Evolutionary conservation across 2,113 vertebrate species (phyloP), one percentile per base, ranked within the genome.

Genomic region (Zeus faber): DNA sequence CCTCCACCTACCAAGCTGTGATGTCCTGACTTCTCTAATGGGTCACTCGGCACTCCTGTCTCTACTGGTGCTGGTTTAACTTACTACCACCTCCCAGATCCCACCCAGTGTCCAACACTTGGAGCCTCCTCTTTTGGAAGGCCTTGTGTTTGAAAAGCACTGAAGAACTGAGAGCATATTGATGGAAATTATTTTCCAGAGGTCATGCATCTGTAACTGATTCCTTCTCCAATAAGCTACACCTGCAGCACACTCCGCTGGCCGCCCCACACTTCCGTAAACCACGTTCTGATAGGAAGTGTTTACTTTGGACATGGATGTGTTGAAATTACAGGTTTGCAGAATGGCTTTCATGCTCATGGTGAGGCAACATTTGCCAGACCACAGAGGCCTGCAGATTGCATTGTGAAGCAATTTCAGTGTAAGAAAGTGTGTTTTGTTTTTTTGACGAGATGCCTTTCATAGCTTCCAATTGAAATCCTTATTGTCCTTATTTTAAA

Each of bases 1-100:
- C 63, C 53, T 56, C 62, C 70, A 71, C 73, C 58, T 52, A 10
- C 50, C 53, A 22, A 65, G 70, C 72, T 71, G 70, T 58, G 60
- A 70, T 68, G 54, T 70, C 60, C 71, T 10, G 24, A 57, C 62
- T 72, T 59, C 72, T 71, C 46, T 46, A 40, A 50, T 17, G 72
- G 76, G 64, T 80, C 74, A 77, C 69, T 63, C 50, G 18, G 67
- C 65, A n/a, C 60, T 68, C 13, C 5, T 2, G 3, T 11, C 33
- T 35, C n/a, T n/a, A n/a, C n/a, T n/a, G n/a, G n/a, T 49, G 48
- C 62, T 49, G 53, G 55, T 53, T 62, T 58, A 57, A 49, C 65
- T 49, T 23, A 40, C 40, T 40, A 46, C 6, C 8, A n/a, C 58
- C 37, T n/a, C 31, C 20, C 53, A 65, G 26, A 57, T 41, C 62